Conservation (phyloP, 2,113 vertebrate species). For the Seriola quinqueradiata region DNA sequence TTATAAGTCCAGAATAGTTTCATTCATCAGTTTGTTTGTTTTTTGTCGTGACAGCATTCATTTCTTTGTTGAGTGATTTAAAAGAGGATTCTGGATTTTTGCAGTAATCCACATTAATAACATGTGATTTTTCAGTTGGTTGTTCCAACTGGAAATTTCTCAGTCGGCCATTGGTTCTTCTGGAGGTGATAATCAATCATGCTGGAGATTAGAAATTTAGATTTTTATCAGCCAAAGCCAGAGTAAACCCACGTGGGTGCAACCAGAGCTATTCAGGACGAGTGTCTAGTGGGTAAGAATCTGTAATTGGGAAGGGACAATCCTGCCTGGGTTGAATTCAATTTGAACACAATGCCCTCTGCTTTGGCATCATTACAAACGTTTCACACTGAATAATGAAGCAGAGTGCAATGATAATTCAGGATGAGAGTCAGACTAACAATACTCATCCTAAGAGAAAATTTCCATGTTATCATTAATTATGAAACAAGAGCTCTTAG, state of each 20-base stretch:
- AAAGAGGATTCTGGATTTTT: too few relatives aligned
- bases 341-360: conserved; percentile 63
- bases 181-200: conserved; percentile 7
- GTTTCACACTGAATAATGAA: conserved; percentile 70
- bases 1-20: too few relatives aligned
- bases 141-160: background rate
- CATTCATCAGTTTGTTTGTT: too few relatives aligned
- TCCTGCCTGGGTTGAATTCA: conserved; percentile 48
- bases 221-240: conserved; percentile 24
- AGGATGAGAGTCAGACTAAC: conserved; percentile 47
- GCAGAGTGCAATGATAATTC: conserved; percentile 58
- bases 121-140: background rate
- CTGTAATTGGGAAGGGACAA: conserved; percentile 49
- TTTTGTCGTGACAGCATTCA: too few relatives aligned
- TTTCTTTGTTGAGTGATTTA: too few relatives aligned
- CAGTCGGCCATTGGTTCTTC: background rate
- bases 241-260: conserved; percentile 4
- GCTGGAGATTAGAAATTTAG: conserved; percentile 12
- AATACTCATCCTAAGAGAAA: conserved; percentile 37
- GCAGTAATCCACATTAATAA: background rate
- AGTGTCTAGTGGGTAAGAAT: conserved; percentile 30
- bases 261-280: conserved; percentile 34
- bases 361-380: conserved; percentile 67
- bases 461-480: conserved; percentile 57
- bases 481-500: conserved; percentile 45